Evolutionary conservation across 2,888 invertebrate species (phyloP), one percentile per base, ranked within the genome.

Genomic region (Antheraea yamamai): DNA sequence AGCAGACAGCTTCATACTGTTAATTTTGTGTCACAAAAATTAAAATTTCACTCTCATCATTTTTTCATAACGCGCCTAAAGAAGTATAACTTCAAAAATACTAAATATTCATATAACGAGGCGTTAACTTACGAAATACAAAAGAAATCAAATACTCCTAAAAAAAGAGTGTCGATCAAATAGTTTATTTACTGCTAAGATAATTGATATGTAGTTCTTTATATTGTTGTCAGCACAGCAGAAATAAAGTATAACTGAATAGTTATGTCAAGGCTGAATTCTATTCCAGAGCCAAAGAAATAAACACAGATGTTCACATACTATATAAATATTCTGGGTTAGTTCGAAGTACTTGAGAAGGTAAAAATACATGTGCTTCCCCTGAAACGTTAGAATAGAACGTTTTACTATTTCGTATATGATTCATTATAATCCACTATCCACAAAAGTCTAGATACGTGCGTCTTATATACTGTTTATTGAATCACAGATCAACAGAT

Each of bases 171-270:
- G 20, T 20, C 58, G 20, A n/a, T 20, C 8, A 58, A 20, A 20
- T n/a, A n/a, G n/a, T 58, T 58, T 58, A 58, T n/a, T 20, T 8
- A 4, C n/a, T 58, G 58, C 20, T 20, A 58, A n/a, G n/a, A 58
- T 20, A 58, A 58, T 4, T 26, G 4, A 4, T 26, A 12, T 14
- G 2, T 26, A 64, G 23, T 26, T 79, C 83, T 75, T 80, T 71
- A 39, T 47, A 47, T 71, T 71, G 71, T 71, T 39, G 71, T 47
- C 14, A 47, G 12, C 35, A n/a, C 35, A n/a, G 39, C 4, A 23
- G 16, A 71, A 39, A 70, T 71, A 71, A 47, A n/a, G 4, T 39
- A 39, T 71, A 20, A 71, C 71, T 39, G 10, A n/a, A 71, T n/a
- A 71, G 71, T 39, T 20, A 71, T 71, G 71, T 71, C 35, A 64